Evolutionary conservation across 2,113 vertebrate genomes (phyloP).

Genomic region (Neofelis nebulosa): DNA sequence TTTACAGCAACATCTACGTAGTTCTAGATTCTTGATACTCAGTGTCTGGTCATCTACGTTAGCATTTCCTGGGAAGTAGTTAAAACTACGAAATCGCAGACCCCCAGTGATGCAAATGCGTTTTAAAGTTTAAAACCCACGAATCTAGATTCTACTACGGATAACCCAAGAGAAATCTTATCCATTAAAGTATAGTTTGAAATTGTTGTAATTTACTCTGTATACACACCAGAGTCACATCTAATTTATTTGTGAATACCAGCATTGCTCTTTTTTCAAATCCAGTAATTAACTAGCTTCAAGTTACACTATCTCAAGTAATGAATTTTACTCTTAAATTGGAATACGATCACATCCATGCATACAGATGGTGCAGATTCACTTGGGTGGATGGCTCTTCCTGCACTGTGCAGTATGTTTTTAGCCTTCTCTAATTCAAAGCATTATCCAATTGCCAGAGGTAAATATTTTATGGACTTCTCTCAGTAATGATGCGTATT

Average conservation of each 20-base stretch:
- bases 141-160: neutral
- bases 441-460: neutral
- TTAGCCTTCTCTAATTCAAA: neutral
- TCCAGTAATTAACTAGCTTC: constrained; percentile 15
- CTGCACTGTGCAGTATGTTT: neutral
- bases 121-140: neutral
- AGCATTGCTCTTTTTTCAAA: neutral
- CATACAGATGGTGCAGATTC: neutral
- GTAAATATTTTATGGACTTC: neutral
- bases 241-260: constrained; percentile 43
- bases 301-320: constrained; percentile 14
- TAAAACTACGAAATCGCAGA: neutral
- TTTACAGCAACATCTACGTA: neutral
- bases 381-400: neutral
- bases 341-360: neutral
- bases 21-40: neutral
- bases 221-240: neutral
- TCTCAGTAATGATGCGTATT: neutral
- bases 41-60: neutral
- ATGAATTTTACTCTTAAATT: neutral
- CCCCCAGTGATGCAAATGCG: neutral
- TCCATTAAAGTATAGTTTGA: neutral
- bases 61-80: neutral
- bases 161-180: neutral
- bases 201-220: neutral